Percentiles rank a stretch among this genome's conserved stretches.
phyloP scores from a whole-genome alignment of 2,797 vertebrate species.

The Enteromius unitaeniatus region DNA sequence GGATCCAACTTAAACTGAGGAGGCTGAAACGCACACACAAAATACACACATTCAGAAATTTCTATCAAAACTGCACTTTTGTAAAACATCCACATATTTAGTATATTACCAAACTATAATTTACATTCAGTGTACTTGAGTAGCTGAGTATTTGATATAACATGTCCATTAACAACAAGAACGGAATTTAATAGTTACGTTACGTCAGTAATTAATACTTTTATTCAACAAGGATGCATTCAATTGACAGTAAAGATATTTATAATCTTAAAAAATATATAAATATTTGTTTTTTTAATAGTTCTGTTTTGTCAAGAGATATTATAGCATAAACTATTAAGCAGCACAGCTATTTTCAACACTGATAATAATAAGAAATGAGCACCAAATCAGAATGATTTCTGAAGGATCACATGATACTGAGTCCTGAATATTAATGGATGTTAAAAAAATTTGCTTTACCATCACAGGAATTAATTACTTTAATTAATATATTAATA shows the following conservation, averaged over 20 bases:
- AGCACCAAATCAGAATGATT: not conserved
- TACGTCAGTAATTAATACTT: not conserved
- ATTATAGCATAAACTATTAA: too few species aligned
- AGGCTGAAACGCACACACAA: constrained; percentile 77
- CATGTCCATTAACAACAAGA: not conserved
- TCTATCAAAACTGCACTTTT: not conserved
- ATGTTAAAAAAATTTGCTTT: not conserved
- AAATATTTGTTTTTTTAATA: too few species aligned
- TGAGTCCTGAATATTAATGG: not conserved
- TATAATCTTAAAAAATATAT: not conserved
- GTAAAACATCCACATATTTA: not conserved
- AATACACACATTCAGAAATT: constrained; percentile 5
- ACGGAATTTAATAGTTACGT: not conserved
- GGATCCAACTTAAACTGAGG: constrained; percentile 98
- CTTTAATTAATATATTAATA: too few species aligned
- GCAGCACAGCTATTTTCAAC: not conserved
- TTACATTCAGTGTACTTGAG: not conserved
- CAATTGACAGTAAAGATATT: not conserved
- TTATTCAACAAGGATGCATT: not conserved
- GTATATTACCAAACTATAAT: not conserved
- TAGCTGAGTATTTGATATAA: not conserved
- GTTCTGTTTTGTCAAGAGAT: not conserved
- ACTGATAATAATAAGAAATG: not conserved
- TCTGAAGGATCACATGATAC: not conserved
- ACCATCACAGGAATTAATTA: not conserved